Evolutionary conservation across 2,113 vertebrate genomes (phyloP).

Genomic region (Eupsittula cactorum): DNA sequence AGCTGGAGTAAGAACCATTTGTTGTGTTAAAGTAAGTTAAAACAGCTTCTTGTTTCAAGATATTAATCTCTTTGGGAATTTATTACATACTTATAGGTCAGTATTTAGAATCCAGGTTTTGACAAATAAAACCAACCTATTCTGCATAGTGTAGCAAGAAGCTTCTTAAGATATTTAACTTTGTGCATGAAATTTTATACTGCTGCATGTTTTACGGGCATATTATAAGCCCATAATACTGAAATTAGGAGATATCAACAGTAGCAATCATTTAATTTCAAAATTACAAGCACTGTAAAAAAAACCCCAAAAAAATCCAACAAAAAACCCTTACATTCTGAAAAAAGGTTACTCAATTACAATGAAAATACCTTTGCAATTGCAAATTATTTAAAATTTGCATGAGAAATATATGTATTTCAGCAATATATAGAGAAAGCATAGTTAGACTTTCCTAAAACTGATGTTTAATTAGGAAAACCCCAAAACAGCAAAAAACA

Average conservation of each 20-base stretch:
- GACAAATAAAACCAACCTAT: not conserved
- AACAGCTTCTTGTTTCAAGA: not conserved
- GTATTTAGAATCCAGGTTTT: not conserved
- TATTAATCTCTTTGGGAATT: not conserved
- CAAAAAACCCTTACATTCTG: rapidly evolving
- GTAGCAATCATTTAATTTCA: not conserved
- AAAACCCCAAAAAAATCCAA: not conserved
- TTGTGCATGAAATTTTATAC: not conserved
- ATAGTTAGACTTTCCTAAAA: not conserved
- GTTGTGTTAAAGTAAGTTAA: not conserved
- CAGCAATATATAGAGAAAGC: not conserved
- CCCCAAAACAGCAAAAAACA: not conserved
- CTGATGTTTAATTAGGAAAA: not conserved
- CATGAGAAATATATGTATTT: not conserved
- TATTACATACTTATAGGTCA: not conserved
- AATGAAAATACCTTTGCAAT: not conserved
- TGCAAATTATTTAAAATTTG: not conserved
- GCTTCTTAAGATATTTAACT: not conserved
- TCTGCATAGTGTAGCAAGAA: not conserved
- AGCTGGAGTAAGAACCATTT: no score
- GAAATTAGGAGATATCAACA: not conserved
- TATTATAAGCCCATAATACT: not conserved
- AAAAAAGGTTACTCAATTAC: not conserved
- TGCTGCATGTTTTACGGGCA: not conserved
- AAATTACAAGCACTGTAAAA: not conserved